These are phyloP conservation scores for Eupsilia transversa DNA, from an alignment of 2,888 invertebrate genomes.

Conservation along the genomic window DNA sequence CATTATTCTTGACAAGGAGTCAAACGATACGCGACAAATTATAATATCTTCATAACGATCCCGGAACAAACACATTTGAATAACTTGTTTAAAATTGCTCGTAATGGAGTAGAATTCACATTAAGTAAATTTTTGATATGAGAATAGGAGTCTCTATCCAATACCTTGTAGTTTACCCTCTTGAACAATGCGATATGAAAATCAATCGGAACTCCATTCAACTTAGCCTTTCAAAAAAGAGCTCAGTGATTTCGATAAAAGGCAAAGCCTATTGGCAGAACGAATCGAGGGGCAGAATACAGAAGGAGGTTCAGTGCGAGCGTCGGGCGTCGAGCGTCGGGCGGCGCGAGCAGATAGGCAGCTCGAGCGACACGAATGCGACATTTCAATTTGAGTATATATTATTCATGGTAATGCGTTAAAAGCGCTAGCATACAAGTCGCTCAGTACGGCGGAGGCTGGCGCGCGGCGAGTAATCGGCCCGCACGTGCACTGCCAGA, in stretches of 20 bases:
- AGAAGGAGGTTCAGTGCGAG: constrained; percentile 78
- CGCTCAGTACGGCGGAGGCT: constrained; percentile 75
- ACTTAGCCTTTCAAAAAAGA: constrained; percentile 72
- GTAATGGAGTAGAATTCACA: constrained; percentile 20
- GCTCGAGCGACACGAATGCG: constrained; percentile 88
- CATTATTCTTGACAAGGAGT: constrained; percentile 76
- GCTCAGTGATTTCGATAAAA: constrained; percentile 82
- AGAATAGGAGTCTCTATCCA: constrained; percentile 9
- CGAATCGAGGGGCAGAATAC: constrained; percentile 82
- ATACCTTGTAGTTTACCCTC: constrained; percentile 28
- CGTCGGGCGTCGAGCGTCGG: constrained; percentile 44
- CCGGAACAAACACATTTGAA: constrained; percentile 47
- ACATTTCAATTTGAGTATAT: constrained; percentile 90
- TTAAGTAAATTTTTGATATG: constrained; percentile 18
- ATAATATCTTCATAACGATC: constrained; percentile 67
- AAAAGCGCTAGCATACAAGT: constrained; percentile 88
- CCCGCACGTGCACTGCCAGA: constrained; percentile 85
- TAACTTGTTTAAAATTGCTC: constrained; percentile 46
- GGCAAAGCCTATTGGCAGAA: constrained; percentile 85
- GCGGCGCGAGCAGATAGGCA: constrained; percentile 83
- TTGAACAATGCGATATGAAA: constrained; percentile 62
- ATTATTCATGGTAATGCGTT: constrained; percentile 91
- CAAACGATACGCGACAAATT: constrained; percentile 74
- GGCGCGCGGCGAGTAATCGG: constrained; percentile 85
- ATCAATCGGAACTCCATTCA: constrained; percentile 66